A percentile compares a stretch with the other conserved stretches of the same genome.
Conservation (phyloP, 2,113 vertebrate species). For the Actenoides lindsayi region DNA sequence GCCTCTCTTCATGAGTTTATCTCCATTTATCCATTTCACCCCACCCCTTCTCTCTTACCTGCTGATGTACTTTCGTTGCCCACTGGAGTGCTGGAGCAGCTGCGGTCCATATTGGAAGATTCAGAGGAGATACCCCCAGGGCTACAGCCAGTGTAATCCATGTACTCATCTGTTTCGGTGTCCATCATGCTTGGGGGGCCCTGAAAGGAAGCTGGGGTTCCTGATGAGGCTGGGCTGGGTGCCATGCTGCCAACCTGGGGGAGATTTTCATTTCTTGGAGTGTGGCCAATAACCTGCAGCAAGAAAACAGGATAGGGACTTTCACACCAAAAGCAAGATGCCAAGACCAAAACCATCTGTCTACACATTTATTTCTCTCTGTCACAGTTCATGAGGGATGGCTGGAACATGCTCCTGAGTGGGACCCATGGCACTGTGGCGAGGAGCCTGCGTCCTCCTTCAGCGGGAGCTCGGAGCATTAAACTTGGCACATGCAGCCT, state of each 20-base stretch:
- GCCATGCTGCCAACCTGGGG: constrained; percentile 73
- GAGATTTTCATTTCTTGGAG: constrained; percentile 75
- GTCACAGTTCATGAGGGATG: background rate
- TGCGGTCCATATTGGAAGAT: constrained; percentile 96
- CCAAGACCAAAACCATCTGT: constrained; percentile 44
- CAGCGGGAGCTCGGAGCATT: background rate
- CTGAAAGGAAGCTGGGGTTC: constrained; percentile 78
- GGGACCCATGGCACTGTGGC: background rate
- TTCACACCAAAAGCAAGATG: constrained; percentile 14
- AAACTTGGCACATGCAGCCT: background rate
- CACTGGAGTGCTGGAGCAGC: constrained; percentile 96
- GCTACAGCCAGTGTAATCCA: constrained; percentile 93
- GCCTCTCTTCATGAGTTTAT: background rate
- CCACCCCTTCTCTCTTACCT: constrained; percentile 76
- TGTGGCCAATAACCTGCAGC: constrained; percentile 74
- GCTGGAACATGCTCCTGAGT: background rate
- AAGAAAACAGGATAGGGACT: background rate
- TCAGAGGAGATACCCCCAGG: constrained; percentile 92
- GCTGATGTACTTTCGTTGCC: constrained; percentile 92
- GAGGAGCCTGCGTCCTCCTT: background rate
- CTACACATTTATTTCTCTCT: background rate
- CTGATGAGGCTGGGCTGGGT: constrained; percentile 74
- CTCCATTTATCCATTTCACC: background rate
- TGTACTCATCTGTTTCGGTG: constrained; percentile 92
- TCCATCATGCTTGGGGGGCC: constrained; percentile 78